Percentiles rank a stretch among this genome's conserved stretches.
phyloP scores from a whole-genome alignment of 2,113 vertebrate species.

The Plotosus lineatus region DNA sequence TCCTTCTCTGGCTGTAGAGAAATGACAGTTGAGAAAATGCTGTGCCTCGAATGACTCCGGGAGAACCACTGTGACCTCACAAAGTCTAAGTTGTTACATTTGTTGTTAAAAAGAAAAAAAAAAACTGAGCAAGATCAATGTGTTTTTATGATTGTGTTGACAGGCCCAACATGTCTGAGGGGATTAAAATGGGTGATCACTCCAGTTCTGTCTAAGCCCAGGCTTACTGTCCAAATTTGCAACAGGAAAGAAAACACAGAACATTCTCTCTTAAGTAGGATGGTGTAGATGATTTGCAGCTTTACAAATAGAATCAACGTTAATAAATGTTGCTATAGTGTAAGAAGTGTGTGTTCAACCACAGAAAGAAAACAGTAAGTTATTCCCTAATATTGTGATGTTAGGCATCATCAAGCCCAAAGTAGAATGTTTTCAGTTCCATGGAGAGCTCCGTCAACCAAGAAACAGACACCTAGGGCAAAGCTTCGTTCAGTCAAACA shows the following conservation, averaged over 20 bases:
- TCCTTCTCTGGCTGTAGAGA: neutral
- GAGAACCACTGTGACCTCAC: neutral
- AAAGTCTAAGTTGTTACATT: neutral
- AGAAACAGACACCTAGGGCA: neutral
- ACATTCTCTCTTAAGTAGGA: neutral
- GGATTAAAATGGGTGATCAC: neutral
- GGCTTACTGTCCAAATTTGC: neutral
- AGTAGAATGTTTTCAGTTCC: constrained; percentile 2
- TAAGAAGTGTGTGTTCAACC: neutral
- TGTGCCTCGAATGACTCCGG: neutral
- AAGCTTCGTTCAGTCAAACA: neutral
- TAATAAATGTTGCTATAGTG: neutral
- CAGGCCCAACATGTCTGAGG: neutral
- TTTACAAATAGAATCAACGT: neutral
- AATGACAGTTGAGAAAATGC: neutral
- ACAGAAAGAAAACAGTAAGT: no score
- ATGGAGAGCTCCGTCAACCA: constrained; percentile 3
- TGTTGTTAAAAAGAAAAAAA: no score
- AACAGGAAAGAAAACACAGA: neutral
- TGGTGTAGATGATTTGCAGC: neutral
- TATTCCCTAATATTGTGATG: neutral
- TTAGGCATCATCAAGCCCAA: neutral
- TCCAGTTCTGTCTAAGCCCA: neutral
- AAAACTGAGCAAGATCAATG: neutral
- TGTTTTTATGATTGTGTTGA: neutral